phyloP scores from a whole-genome alignment of 2,888 invertebrate genomes.

The Cataglyphis cursor region DNA sequence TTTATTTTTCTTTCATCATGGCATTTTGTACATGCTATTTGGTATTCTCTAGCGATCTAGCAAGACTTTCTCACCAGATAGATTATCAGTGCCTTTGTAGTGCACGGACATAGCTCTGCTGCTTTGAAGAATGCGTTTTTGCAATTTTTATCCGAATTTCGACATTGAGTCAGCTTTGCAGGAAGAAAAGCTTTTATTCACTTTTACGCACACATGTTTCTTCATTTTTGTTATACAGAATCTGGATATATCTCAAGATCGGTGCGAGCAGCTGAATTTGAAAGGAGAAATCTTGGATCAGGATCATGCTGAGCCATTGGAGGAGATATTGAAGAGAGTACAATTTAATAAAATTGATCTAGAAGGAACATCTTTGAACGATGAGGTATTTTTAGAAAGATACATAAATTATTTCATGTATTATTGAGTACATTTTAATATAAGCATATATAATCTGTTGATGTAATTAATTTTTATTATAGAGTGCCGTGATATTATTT shows the following conservation, averaged over 20 bases:
- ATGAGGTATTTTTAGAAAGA: conserved; percentile 89
- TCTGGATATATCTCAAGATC: conserved; percentile 85
- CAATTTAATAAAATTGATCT: conserved; percentile 92
- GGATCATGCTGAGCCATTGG: conserved; percentile 93
- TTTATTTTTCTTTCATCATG: neutral
- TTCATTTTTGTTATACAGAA: conserved; percentile 77
- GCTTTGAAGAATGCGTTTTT: conserved; percentile 27
- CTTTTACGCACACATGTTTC: neutral
- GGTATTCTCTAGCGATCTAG: neutral
- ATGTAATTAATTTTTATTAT: conserved; percentile 59
- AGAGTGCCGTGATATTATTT: conserved; percentile 91
- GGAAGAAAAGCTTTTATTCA: neutral
- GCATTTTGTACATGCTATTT: conserved; percentile 23
- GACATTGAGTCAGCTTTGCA: neutral
- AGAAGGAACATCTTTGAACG: conserved; percentile 90
- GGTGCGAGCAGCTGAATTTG: conserved; percentile 89
- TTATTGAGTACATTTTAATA: neutral
- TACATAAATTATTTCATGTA: neutral
- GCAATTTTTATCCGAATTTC: conserved; percentile 23
- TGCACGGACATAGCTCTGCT: conserved; percentile 13
- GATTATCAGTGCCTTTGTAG: conserved; percentile 2
- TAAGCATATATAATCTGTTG: conserved; percentile 1
- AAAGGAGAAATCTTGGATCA: conserved; percentile 89
- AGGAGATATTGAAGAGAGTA: conserved; percentile 93
- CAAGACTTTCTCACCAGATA: conserved; percentile 18